Conservation (phyloP, 2,888 invertebrate genomes). For the Norana najaformis region DNA sequence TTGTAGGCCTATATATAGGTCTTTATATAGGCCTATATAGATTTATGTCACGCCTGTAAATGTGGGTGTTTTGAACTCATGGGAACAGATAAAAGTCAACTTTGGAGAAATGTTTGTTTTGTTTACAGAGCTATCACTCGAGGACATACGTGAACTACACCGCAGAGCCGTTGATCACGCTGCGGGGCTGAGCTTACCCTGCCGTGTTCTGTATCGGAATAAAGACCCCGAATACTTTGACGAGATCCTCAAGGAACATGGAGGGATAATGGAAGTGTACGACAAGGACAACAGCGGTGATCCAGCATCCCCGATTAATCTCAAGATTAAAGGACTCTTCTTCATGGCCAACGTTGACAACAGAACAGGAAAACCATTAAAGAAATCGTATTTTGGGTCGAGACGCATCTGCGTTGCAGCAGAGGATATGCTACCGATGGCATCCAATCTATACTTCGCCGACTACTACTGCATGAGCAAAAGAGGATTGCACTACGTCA, state of each 20-base stretch:
- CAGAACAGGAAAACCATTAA: conserved; percentile 14
- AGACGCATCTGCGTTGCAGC: not conserved
- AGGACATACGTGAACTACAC: not conserved
- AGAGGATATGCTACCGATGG: not conserved
- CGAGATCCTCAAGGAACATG: conserved; percentile 17
- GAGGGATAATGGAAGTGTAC: conserved; percentile 37
- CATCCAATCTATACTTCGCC: conserved; percentile 29
- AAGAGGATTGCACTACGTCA: conserved; percentile 27
- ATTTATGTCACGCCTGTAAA: too few relatives aligned
- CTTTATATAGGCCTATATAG: too few relatives aligned
- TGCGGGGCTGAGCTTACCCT: not conserved
- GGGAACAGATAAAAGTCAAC: too few relatives aligned
- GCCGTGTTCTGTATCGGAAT: conserved; percentile 33
- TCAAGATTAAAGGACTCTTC: conserved; percentile 35
- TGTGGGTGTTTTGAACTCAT: too few relatives aligned
- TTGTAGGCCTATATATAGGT: too few relatives aligned
- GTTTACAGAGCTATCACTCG: too few relatives aligned
- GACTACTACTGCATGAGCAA: conserved; percentile 34
- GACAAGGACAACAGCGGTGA: conserved; percentile 38
- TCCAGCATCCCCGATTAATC: conserved; percentile 34
- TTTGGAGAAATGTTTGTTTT: too few relatives aligned
- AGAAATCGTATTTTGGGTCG: conserved; percentile 8
- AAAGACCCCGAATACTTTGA: conserved; percentile 37
- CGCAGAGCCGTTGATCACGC: not conserved
- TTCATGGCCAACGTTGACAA: conserved; percentile 34